These are phyloP conservation scores for Poeciliopsis infans DNA, from an alignment of 2,797 vertebrate species.

Conservation along the genomic window DNA sequence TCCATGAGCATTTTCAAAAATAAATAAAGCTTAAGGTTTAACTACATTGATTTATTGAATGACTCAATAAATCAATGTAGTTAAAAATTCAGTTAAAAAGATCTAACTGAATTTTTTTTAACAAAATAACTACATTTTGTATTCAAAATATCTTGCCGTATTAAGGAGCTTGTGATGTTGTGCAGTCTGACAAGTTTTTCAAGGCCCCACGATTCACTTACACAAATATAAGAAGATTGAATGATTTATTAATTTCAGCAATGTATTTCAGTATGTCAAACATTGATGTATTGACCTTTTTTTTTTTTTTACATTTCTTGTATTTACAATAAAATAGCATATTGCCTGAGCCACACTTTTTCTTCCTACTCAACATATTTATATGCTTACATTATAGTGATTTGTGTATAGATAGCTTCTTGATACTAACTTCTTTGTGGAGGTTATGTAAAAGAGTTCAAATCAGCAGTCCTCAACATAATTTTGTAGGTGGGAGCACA, in stretches of 20 bases:
- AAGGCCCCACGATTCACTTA: too few species aligned
- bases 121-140: neutral
- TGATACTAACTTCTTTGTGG: neutral
- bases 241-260: neutral
- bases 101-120: neutral
- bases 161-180: neutral
- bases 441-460: neutral
- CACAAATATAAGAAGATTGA: neutral
- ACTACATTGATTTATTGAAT: neutral
- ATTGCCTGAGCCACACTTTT: too few species aligned
- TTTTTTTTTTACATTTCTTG: too few species aligned
- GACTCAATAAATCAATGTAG: too few species aligned
- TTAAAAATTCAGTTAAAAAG: too few species aligned
- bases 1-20: neutral
- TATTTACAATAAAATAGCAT: too few species aligned
- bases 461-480: neutral
- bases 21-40: neutral
- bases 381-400: too few species aligned
- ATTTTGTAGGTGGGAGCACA: neutral
- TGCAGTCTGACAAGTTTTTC: neutral
- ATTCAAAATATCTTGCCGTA: neutral
- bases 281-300: too few species aligned
- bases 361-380: too few species aligned
- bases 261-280: neutral
- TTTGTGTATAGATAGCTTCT: too few species aligned